Evolutionary conservation across 2,113 vertebrate genomes (phyloP), one percentile per base, ranked within the genome.

Genomic region (Saccopteryx bilineata): DNA sequence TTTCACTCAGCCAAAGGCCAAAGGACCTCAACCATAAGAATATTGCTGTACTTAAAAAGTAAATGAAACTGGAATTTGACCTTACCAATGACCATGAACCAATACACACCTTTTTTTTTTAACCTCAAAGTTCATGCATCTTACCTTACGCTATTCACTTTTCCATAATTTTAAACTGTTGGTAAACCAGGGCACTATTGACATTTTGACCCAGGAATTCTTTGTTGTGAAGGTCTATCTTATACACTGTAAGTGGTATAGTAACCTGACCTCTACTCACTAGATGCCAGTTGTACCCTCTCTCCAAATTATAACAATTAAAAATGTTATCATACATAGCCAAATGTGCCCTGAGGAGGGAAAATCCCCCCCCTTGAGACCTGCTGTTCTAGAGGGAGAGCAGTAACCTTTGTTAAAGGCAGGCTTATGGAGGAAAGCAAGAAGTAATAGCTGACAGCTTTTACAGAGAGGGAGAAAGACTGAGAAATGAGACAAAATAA

Each of bases 281-380:
- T 89, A 72, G 79, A 90, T 91, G 17, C 39, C 71, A 87, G 18
- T 60, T 76, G 19, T 11, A 76, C 33, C 58, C 54, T 48, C 66
- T 33, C 52, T 52, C 7, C 39, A 90, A 90, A 92, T 10, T 84
- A 50, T 63, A 65, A 92, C 48, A 69, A 94, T 85, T 88, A 76
- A 91, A 93, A 96, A 93, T 90, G 39, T 78, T 58, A 39, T 18
- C 23, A 39, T 58, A 76, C 17, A 19, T 69, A 5, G 23, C 31
- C 78, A 81, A 94, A 23, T 61, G 26, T 66, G 11, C 19, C 21
- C 12, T 33, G 9, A 26, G 21, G 12, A n/a, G 18, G 46, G 33
- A n/a, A 91, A 68, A 79, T 61, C 31, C 58, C 65, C 2, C 2
- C 21, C 56, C 4, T 18, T 79, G 48, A 91, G 63, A 92, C 80